These are phyloP conservation scores for Cyrtonyx montezumae DNA, from an alignment of 2,113 vertebrate genomes.

Conservation along the genomic window DNA sequence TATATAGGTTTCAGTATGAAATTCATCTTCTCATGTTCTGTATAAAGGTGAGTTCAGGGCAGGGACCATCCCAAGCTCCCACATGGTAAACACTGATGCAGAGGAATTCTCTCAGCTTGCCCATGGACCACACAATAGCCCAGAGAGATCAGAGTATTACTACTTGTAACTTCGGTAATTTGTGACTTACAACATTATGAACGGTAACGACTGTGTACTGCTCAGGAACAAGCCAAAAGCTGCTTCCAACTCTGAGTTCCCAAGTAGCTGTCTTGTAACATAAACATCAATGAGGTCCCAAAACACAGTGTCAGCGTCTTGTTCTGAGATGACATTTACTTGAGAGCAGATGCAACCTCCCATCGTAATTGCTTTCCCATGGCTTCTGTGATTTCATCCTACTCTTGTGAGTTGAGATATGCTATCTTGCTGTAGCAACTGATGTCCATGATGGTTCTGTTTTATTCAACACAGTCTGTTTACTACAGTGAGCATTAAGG, in stretches of 20 bases:
- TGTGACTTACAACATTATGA: background rate
- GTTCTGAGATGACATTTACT: background rate
- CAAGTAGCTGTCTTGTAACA: background rate
- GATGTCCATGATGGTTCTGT: background rate
- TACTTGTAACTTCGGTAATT: background rate
- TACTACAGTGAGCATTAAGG: background rate
- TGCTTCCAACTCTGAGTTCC: background rate
- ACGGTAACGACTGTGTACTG: background rate
- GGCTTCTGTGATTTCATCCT: background rate
- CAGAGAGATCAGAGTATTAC: background rate
- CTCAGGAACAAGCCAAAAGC: background rate
- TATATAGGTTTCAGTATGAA: background rate
- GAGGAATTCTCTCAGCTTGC: background rate
- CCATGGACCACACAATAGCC: accelerated
- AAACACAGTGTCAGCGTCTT: background rate
- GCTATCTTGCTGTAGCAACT: background rate
- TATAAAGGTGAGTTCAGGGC: background rate
- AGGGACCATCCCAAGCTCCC: background rate
- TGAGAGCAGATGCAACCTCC: background rate
- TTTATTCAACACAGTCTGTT: background rate
- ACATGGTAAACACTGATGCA: background rate
- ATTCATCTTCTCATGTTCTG: background rate
- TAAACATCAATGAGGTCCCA: background rate
- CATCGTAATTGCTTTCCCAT: background rate
- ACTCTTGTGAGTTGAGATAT: background rate